Base-by-base conservation (phyloP, 2,113 vertebrate genomes). In the Rattus rattus region DNA sequence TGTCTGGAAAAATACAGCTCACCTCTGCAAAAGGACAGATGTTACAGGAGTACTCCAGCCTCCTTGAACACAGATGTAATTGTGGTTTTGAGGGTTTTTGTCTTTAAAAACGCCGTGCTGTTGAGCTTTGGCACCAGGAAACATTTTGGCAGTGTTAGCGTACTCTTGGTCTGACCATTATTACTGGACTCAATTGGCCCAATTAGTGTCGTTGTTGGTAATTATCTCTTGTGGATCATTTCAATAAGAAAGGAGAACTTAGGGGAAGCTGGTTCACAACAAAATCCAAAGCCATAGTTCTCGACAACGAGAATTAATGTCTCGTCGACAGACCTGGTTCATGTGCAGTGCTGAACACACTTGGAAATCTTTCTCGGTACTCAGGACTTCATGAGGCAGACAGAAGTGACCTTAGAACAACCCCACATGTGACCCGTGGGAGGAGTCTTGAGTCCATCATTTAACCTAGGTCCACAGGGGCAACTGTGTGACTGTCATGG, bases 351-450 rank as follows among this genome's bases (percentile, higher is more conserved):
- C 69, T 52, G 65, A 65, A 36, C 3, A 33, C 47, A 30, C 43
- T n/a, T 80, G 90, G 84, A 93, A 95, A 72, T 88, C 70, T 70
- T 91, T 67, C 65, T 49, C 7, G 10, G 90, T 26, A 80, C 9
- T 0, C 12, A 77, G 84, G 47, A 92, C 49, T 85, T 65, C 69
- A 28, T n/a, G 69, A 79, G 49, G 39, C 1, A 26, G 79, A 91
- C 87, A 30, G 13, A 70, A 83, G 75, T 14, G 30, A 33, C 70
- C 5, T 52, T 59, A 93, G 69, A 75, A 86, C 28, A 95, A 76
- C 72, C 61, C 47, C 33, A 28, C 73, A 70, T 20, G 26, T 0
- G 17, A 63, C 30, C 36, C 24, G 5, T 11, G 16, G 90, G 92
- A 85, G n/a, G 16, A 43, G 7, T 76, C 47, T 47, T 30, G 13